Conservation (phyloP, 1,140 invertebrate species). For the Lepidurus apus region DNA sequence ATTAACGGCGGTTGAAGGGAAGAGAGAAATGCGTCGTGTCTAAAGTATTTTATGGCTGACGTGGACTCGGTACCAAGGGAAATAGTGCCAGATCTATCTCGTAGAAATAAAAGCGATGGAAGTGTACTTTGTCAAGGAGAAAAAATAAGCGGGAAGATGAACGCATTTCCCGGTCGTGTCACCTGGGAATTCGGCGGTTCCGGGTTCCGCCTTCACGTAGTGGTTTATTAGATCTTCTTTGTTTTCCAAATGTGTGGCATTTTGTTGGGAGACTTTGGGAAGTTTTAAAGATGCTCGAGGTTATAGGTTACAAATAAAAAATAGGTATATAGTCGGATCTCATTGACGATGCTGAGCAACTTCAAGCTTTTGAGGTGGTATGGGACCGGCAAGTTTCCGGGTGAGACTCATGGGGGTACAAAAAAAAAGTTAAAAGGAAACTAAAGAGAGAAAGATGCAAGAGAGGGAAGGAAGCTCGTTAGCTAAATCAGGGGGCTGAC, state of each 20-base stretch:
- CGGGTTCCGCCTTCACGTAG: not conserved
- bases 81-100: slow-evolving; percentile 22
- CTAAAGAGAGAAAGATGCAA: not conserved
- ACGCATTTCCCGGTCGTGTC: not conserved
- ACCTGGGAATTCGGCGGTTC: not conserved
- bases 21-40: slow-evolving; percentile 18
- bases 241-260: slow-evolving; percentile 8
- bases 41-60: slow-evolving; percentile 17
- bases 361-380: slow-evolving; percentile 10
- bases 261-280: not conserved
- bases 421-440: slow-evolving; percentile 9
- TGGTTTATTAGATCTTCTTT: not conserved
- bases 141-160: not conserved
- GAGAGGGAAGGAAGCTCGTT: slow-evolving; percentile 6
- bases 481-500: slow-evolving; percentile 3
- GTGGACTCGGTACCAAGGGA: not conserved
- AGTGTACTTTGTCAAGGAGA: not conserved
- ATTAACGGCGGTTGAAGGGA: slow-evolving; percentile 11
- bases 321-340: not conserved
- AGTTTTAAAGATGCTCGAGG: not conserved
- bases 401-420: not conserved
- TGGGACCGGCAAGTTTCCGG: not conserved
- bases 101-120: slow-evolving; percentile 18
- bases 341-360: not conserved
- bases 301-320: not conserved